A percentile compares a stretch with the other conserved stretches of the same genome.
Conservation (phyloP, 2,888 invertebrate genomes). For the Lasioglossum leucozonium region DNA sequence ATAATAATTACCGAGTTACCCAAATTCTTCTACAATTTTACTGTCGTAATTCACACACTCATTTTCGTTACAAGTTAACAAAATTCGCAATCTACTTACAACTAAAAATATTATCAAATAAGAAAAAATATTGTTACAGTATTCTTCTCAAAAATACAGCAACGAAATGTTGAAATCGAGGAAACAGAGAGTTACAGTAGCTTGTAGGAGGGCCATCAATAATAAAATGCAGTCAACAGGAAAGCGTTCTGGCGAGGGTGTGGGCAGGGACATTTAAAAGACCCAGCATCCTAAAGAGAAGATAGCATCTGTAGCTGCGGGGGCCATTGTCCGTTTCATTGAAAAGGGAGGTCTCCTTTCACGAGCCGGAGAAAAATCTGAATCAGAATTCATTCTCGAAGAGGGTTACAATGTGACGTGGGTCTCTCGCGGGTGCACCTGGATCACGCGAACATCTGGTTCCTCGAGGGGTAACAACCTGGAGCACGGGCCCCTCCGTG, state of each 20-base stretch:
- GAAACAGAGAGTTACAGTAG: neutral
- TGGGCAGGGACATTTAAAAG: slow-evolving; percentile 33
- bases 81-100: neutral
- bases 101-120: neutral
- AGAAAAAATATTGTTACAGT: neutral
- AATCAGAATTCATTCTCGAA: slow-evolving; percentile 61
- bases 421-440: slow-evolving; percentile 55
- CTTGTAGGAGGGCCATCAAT: neutral
- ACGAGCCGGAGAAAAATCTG: slow-evolving; percentile 46
- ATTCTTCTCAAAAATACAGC: neutral
- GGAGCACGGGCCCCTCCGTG: slow-evolving; percentile 24
- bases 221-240: neutral
- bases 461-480: slow-evolving; percentile 53
- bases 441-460: slow-evolving; percentile 65
- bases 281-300: slow-evolving; percentile 22
- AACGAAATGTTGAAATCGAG: neutral
- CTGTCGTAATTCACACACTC: too few species aligned
- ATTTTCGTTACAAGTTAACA: too few species aligned
- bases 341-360: slow-evolving; percentile 53
- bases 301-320: slow-evolving; percentile 51
- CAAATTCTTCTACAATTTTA: too few species aligned
- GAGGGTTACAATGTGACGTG: slow-evolving; percentile 55
- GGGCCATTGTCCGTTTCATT: slow-evolving; percentile 51
- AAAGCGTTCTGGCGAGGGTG: slow-evolving; percentile 18
- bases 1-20: too few species aligned